These are phyloP conservation scores for Aphodius granarius DNA, from an alignment of 2,888 invertebrate species.

Conservation along the genomic window DNA sequence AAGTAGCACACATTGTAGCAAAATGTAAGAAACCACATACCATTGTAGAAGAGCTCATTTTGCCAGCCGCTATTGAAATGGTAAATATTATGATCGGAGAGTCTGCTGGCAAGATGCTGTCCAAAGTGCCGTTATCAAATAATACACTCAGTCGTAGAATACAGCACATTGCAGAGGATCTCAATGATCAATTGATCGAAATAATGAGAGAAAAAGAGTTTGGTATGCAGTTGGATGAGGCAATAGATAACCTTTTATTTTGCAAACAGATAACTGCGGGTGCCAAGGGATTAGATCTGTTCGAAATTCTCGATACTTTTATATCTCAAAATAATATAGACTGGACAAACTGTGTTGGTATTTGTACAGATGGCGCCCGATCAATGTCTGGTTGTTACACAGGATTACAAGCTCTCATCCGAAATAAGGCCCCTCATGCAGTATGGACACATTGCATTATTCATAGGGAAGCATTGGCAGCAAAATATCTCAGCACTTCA, in stretches of 20 bases:
- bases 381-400: neutral
- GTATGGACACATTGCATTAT: slow-evolving; percentile 31
- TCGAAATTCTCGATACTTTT: slow-evolving; percentile 32
- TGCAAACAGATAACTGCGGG: slow-evolving; percentile 16
- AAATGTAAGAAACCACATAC: too few relatives aligned
- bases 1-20: too few relatives aligned
- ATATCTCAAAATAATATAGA: slow-evolving; percentile 28
- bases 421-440: slow-evolving; percentile 26
- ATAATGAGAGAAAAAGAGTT: slow-evolving; percentile 17
- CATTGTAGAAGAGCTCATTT: neutral
- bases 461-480: neutral
- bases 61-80: neutral
- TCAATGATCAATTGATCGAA: slow-evolving; percentile 9
- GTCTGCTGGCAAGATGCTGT: neutral
- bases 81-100: neutral
- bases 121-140: slow-evolving; percentile 23
- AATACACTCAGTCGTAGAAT: slow-evolving; percentile 34
- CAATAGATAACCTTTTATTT: slow-evolving; percentile 20
- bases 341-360: neutral
- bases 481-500: neutral
- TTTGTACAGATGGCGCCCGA: neutral
- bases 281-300: slow-evolving; percentile 7
- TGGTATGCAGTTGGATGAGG: slow-evolving; percentile 19
- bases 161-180: slow-evolving; percentile 29
- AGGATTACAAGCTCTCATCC: slow-evolving; percentile 26